Evolutionary conservation across 2,888 invertebrate genomes (phyloP), one percentile per base, ranked within the genome.

Genomic region (Platycnemis pennipes): DNA sequence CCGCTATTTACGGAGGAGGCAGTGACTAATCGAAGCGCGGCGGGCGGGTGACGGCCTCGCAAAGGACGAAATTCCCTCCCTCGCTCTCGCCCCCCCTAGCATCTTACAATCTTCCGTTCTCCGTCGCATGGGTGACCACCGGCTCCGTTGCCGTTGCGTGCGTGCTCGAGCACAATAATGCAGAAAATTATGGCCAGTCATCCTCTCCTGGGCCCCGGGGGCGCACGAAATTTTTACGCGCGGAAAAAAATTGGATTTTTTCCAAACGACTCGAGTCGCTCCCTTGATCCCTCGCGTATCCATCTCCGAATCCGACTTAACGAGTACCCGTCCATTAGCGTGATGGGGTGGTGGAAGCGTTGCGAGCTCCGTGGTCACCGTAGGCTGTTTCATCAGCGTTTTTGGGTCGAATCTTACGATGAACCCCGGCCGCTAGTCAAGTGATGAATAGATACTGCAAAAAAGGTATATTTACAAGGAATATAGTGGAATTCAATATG

Each of bases 1-100:
- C 4, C 22, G 91, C 63, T 44, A 69, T 69, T 91, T 91, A 91
- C 26, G 45, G 91, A 45, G n/a, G 87, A 87, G 87, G n/a, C 87
- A 87, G 87, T 87, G 87, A 87, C 46, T 26, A 63, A 56, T 53
- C 37, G 89, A 56, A 63, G 37, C 22, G 42, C 56, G 56, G 46
- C 46, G 42, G 16, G 8, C 26, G n/a, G 45, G 87, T 46, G 87
- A 87, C 87, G 87, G 46, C 37, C 26, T 13, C 8, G 37, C 5
- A 86, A 22, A 49, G n/a, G 31, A 53, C n/a, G 53, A 31, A 45
- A 45, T 44, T 26, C n/a, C n/a, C n/a, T n/a, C n/a, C n/a, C n/a
- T n/a, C n/a, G n/a, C 42, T 45, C 87, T 19, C 53, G 88, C 88
- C 4, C 88, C 26, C 88, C 2, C 26, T 88, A 8, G 31, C 16